Base-by-base conservation (phyloP, 2,113 vertebrate species). In the Nothobranchius furzeri region DNA sequence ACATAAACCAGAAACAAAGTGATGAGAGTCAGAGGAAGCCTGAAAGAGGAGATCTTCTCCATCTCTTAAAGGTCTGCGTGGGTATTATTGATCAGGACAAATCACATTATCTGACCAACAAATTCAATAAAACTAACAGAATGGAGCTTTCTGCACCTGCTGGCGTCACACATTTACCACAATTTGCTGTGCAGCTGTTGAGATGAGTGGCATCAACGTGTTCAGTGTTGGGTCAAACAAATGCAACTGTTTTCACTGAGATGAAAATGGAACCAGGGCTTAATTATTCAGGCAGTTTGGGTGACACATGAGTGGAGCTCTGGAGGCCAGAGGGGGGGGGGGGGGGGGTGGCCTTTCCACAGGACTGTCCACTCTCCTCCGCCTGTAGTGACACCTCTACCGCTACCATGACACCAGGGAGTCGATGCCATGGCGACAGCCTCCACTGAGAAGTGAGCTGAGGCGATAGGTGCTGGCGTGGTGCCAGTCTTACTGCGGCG, bases 61-160 rank as follows among this genome's bases (percentile, higher is more conserved):
- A 74, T 82, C 57, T 84, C 85, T 81, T 86, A 88, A 84, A 92
- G 91, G 90, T 91, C 88, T 87, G 81, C 83, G 88, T 83, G 87
- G 86, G 88, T 69, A 62, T 80, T 91, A 92, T 91, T 88, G 92
- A 93, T 92, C 85, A 88, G 85, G 53, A 50, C 76, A 87, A 93
- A 93, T 91, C 76, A 81, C 84, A 92, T 93, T 93, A 92, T 87
- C 86, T 83, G 81, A 90, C 91, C 87, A 58, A 83, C 80, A 91
- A 92, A 94, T 90, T 75, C 86, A 92, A 93, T 93, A 90, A 79
- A 85, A 83, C 8, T 37, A 84, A 87, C 82, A 89, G 87, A 91
- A 81, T 37, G 60, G 17, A 56, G 82, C 80, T 89, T 87, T 80
- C 74, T 81, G 84, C 73, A 52, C 74, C 85, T 46, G 79, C 83